Evolutionary conservation across 2,797 vertebrate species (phyloP), one percentile per base, ranked within the genome.

Genomic region (Cossypha heuglini): DNA sequence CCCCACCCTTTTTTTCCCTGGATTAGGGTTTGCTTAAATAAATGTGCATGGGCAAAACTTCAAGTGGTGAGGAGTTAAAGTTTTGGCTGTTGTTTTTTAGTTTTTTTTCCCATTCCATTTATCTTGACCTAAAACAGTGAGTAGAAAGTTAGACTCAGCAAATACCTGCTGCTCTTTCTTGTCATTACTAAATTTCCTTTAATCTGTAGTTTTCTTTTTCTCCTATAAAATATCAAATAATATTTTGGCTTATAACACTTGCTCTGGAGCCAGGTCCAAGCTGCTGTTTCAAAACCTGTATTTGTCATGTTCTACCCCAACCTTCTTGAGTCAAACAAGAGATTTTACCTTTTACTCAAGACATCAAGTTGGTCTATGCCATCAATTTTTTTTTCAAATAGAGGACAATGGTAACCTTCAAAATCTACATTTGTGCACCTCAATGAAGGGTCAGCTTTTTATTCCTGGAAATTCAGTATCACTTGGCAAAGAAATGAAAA

Each of bases 1-100:
- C 3, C 2, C 26, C 0, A 0, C 1, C 12, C 6, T 38, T 38
- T 35, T 63, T 61, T 37, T 24, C 15, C 40, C 4, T 6, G 5
- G 66, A 55, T 48, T 51, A 64, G 26, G 40, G 8, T 62, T 51
- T 62, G n/a, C 58, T 88, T 54, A 71, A 91, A 77, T 64, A 74
- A 91, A 66, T 21, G 24, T 46, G 13, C 35, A 31, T 9, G 20
- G 33, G 10, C 20, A 80, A 80, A 92, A 72, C 37, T n/a, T 62
- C 68, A 87, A 29, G 37, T 49, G 29, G 13, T 74, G 49, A 91
- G 29, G 33, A 89, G 33, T 63, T 29, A 48, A 11, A 76, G 16
- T 62, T 85, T 75, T 78, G 17, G 6, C 20, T 77, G 8, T 1
- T 38, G 2, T 17, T 24, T 31, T 17, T 26, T 19, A 12, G 1